Evolutionary conservation across 2,888 invertebrate genomes (phyloP), one percentile per base, ranked within the genome.

Genomic region (Hypena proboscidalis): DNA sequence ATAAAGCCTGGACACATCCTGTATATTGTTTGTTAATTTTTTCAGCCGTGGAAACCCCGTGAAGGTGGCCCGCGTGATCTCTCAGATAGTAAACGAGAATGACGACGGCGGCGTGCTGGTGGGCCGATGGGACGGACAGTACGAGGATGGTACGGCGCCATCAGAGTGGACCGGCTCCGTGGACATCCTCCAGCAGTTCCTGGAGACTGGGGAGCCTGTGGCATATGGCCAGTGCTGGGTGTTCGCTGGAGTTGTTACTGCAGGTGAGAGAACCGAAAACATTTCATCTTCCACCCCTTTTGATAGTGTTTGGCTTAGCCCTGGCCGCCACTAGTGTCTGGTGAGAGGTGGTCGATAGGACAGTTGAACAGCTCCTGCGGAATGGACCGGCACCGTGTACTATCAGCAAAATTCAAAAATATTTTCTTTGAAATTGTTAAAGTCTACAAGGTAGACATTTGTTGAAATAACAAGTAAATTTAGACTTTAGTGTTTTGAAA

Each of bases 221-320:
- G 92, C 92, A 9, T 97, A 95, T 67, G 97, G 97, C 2, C 97
- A 97, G 73, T 97, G 97, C 77, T 97, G 96, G 96, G 96, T 97
- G 1, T 97, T 96, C 72, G 95, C 96, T 17, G 97, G 96, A 0
- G 94, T 97, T 7, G 93, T 94, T 1, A 95, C 95, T n/a, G 94
- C 97, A 56, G 91, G 95, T 95, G 76, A 77, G 78, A 17, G 1
- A 10, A 3, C 17, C 13, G n/a, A 7, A n/a, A 19, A n/a, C n/a
- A n/a, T n/a, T n/a, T n/a, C n/a, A n/a, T n/a, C n/a, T n/a, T n/a
- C n/a, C n/a, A n/a, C n/a, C n/a, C n/a, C n/a, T n/a, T n/a, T n/a
- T n/a, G n/a, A n/a, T n/a, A n/a, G n/a, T n/a, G n/a, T n/a, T n/a
- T n/a, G n/a, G n/a, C n/a, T n/a, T n/a, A n/a, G n/a, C n/a, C n/a